Percentiles rank a stretch among this genome's conserved stretches.
Evolutionary conservation across 2,113 vertebrate genomes (phyloP).

Genomic region (Oncorhynchus tshawytscha): DNA sequence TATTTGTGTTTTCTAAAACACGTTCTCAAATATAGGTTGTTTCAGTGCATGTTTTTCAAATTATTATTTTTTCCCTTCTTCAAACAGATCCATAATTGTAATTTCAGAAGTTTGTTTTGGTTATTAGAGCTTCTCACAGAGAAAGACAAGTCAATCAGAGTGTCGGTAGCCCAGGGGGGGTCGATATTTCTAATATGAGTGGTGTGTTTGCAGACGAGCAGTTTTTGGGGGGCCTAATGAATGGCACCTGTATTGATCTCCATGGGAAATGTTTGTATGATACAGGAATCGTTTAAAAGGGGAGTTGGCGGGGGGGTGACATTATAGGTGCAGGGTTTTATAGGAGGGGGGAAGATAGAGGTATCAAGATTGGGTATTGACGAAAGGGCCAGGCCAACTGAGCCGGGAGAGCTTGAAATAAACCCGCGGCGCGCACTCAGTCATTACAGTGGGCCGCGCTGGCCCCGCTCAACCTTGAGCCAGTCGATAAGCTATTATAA

Average conservation of each 20-base stretch:
- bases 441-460: conserved; percentile 85
- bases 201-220: conserved; percentile 78
- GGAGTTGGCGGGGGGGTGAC: conserved; percentile 81
- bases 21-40: background rate
- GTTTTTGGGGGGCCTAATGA: conserved; percentile 88
- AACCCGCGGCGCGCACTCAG: conserved; percentile 80
- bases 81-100: conserved; percentile 81
- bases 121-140: conserved; percentile 83
- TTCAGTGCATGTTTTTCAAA: background rate
- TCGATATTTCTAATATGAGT: conserved; percentile 88
- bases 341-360: background rate
- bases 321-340: no score
- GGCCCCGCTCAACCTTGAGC: conserved; percentile 87
- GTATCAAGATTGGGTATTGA: conserved; percentile 92
- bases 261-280: conserved; percentile 91
- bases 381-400: conserved; percentile 85
- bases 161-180: conserved; percentile 67
- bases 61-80: background rate
- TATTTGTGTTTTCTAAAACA: no score
- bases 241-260: conserved; percentile 92
- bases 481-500: conserved; percentile 98
- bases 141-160: conserved; percentile 82
- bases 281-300: conserved; percentile 84
- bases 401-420: conserved; percentile 86
- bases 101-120: conserved; percentile 82